Evolutionary conservation across 92 coral and sea anemone species (phyloP).

Genomic region (Phenganax marumi): DNA sequence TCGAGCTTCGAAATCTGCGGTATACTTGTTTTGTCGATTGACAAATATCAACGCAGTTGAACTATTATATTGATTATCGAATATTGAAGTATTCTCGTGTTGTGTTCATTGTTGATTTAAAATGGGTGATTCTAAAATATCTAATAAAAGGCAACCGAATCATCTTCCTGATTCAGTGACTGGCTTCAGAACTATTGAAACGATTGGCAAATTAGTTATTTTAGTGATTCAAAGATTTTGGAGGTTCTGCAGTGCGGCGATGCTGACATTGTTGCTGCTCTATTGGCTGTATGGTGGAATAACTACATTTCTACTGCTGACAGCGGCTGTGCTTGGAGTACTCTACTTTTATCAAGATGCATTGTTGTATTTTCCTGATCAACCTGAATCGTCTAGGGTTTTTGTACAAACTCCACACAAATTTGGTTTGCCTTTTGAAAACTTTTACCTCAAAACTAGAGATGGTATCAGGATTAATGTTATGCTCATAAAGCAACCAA

Average conservation of each 20-base stretch:
- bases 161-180: conserved; percentile 59
- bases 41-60: neutral
- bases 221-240: conserved; percentile 80
- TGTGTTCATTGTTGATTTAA: neutral
- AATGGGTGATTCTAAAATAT: conserved; percentile 58
- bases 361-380: conserved; percentile 88
- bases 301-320: conserved; percentile 78
- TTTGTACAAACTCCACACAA: conserved; percentile 90
- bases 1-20: too few relatives aligned
- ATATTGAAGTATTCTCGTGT: too few relatives aligned
- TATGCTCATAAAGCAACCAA: conserved; percentile 80
- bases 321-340: conserved; percentile 91
- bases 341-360: conserved; percentile 93
- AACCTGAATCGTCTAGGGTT: conserved; percentile 86
- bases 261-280: conserved; percentile 75
- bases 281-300: conserved; percentile 99
- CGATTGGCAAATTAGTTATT: conserved; percentile 76
- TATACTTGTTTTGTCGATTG: too few relatives aligned
- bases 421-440: conserved; percentile 86
- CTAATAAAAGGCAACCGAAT: conserved; percentile 62
- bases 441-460: conserved; percentile 79
- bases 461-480: conserved; percentile 90
- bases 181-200: conserved; percentile 92
- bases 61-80: neutral
- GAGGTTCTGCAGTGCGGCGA: conserved; percentile 94